Base-by-base conservation (phyloP, 2,797 vertebrate genomes). In the Telmatherina bonti region DNA sequence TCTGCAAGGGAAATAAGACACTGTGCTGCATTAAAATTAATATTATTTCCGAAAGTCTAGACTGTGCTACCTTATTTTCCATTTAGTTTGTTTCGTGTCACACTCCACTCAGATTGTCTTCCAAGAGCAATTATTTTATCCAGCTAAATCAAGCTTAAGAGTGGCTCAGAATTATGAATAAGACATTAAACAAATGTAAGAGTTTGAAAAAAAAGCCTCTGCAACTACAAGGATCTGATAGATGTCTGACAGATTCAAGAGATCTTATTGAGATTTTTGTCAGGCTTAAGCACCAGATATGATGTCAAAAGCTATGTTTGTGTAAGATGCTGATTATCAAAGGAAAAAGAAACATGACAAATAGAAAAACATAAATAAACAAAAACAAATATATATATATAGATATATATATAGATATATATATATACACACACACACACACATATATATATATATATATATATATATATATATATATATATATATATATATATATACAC, bases 1-100 rank as follows among this genome's bases (percentile, higher is more conserved):
- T 95, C 98, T 99, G 89, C 58, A 79, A 66, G 84, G 15, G 61
- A 36, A 57, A n/a, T 55, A n/a, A 65, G 16, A 60, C 12, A 15
- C 1, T 15, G n/a, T 30, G 11, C 26, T 13, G 4, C 2, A n/a
- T 30, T n/a, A 11, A 13, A 31, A 70, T 7, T 0, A 15, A 53
- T 15, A 11, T 30, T 33, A 4, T 29, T 30, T 35, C 10, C 18
- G 20, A 16, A 8, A 20, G 0, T 43, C 6, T 24, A 22, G 51
- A 54, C 7, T 13, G 0, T 58, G 41, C 29, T 45, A 12, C 27
- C 13, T 15, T 29, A 2, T n/a, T 52, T 52, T 60, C n/a, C 7
- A 27, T 12, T 12, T 6, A 16, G 13, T n/a, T 27, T 16, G 2
- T 57, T 67, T 45, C 9, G 57, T 0, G 15, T 47, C 27, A 67